Percentiles rank a stretch among this genome's conserved stretches.
These are phyloP conservation scores for Bubo scandiacus DNA, from an alignment of 2,113 vertebrate genomes.

Conservation along the genomic window DNA sequence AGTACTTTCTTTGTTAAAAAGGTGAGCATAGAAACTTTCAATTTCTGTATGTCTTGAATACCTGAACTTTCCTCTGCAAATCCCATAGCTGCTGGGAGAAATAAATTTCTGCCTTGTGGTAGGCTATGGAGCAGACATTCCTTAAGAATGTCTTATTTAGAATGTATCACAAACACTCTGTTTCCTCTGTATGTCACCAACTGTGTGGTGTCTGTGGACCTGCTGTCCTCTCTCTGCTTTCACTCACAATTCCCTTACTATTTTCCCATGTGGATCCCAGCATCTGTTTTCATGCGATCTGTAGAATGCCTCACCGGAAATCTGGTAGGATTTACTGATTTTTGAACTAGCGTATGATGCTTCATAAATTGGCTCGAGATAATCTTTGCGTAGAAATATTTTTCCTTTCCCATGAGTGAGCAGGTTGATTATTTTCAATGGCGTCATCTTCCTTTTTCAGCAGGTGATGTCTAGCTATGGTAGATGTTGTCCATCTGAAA, in stretches of 20 bases:
- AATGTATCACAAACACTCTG: neutral
- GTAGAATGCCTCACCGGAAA: neutral
- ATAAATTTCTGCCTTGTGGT: neutral
- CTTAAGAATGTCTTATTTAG: neutral
- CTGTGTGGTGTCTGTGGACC: neutral
- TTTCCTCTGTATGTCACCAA: neutral
- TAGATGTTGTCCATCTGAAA: neutral
- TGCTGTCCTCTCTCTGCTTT: neutral
- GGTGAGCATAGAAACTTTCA: neutral
- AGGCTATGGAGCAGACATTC: neutral
- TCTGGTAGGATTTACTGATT: neutral
- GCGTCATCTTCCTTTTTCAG: neutral
- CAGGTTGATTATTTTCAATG: neutral
- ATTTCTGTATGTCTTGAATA: neutral
- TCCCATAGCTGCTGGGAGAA: neutral
- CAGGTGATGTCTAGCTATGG: neutral
- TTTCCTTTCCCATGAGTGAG: neutral
- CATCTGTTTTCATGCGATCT: neutral
- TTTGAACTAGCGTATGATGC: rapidly evolving
- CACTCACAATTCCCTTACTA: neutral
- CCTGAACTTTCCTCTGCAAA: neutral
- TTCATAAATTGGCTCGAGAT: neutral
- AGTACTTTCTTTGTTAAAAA: neutral
- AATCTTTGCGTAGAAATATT: neutral
- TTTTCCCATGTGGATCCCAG: neutral